phyloP scores from a whole-genome alignment of 2,888 invertebrate species.

The Nemurella pictetii region DNA sequence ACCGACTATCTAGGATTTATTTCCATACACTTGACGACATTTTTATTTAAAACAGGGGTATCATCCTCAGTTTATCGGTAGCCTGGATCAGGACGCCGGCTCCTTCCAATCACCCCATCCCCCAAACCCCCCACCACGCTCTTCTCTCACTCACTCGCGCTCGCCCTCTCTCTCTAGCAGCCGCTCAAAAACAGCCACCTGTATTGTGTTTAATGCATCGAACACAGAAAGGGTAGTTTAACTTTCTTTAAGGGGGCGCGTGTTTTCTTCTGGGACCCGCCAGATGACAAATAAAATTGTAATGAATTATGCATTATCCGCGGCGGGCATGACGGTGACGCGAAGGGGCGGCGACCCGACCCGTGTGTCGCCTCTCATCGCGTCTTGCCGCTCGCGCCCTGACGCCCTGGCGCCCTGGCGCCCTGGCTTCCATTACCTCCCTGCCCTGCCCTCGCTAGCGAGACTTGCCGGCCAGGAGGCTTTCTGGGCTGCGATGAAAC shows the following conservation, averaged over 20 bases:
- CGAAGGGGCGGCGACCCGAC: too few species aligned
- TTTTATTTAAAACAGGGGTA: constrained; percentile 21
- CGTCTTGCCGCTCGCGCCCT: not conserved
- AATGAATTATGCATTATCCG: constrained; percentile 20
- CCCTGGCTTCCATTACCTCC: not conserved
- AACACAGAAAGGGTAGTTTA: not conserved
- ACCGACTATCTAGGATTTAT: not conserved
- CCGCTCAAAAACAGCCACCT: not conserved
- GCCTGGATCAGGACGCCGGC: not conserved
- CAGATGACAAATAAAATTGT: constrained; percentile 23
- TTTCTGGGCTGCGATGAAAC: not conserved
- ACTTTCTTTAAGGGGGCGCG: not conserved
- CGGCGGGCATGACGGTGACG: not conserved
- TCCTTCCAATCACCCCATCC: not conserved
- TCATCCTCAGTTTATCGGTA: not conserved
- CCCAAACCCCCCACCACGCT: not conserved
- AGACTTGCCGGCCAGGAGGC: not conserved
- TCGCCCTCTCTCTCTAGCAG: not conserved
- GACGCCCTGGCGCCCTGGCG: not conserved
- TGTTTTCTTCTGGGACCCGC: not conserved
- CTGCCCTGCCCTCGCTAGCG: not conserved
- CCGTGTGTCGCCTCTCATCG: not conserved
- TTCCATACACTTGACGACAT: constrained; percentile 21
- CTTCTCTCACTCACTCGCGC: not conserved
- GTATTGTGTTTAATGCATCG: not conserved